These are phyloP conservation scores for Drosophila bunnanda DNA, from an alignment of 2,888 invertebrate genomes.

Conservation along the genomic window DNA sequence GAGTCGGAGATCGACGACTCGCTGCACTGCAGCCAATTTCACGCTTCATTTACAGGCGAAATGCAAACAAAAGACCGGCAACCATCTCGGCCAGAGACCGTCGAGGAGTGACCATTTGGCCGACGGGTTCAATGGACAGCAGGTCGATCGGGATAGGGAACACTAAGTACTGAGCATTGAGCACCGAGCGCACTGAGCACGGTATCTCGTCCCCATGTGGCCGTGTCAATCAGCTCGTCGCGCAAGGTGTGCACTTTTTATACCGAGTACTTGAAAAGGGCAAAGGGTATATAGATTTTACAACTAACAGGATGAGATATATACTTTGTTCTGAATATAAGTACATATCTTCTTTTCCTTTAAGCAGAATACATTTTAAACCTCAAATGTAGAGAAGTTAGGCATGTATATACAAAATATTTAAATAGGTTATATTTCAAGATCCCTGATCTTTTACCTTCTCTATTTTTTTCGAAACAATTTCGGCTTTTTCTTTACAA, in stretches of 20 bases:
- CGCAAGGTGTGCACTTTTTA: conserved; percentile 74
- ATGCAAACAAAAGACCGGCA: conserved; percentile 73
- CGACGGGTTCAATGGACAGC: conserved; percentile 72
- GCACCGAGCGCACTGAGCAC: conserved; percentile 4
- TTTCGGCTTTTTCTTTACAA: not conserved
- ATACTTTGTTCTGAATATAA: not conserved
- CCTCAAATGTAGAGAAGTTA: not conserved
- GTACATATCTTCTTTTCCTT: too few species aligned
- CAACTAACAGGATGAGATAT: too few species aligned
- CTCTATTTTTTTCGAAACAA: not conserved
- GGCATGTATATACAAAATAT: not conserved
- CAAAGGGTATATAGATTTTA: not conserved
- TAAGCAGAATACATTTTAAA: not conserved
- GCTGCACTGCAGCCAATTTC: conserved; percentile 82
- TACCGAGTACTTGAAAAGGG: conserved; percentile 6
- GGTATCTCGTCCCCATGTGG: conserved; percentile 70
- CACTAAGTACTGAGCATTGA: conserved; percentile 7
- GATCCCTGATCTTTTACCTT: not conserved
- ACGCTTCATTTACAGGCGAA: conserved; percentile 82
- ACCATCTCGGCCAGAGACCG: conserved; percentile 25
- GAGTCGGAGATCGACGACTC: conserved; percentile 45
- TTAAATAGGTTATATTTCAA: not conserved
- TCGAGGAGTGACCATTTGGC: conserved; percentile 56
- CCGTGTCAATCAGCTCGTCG: conserved; percentile 81
- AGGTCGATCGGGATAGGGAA: conserved; percentile 41